Evolutionary conservation across 2,113 vertebrate species (phyloP), one percentile per base, ranked within the genome.

Genomic region (Spea multiplicata): DNA sequence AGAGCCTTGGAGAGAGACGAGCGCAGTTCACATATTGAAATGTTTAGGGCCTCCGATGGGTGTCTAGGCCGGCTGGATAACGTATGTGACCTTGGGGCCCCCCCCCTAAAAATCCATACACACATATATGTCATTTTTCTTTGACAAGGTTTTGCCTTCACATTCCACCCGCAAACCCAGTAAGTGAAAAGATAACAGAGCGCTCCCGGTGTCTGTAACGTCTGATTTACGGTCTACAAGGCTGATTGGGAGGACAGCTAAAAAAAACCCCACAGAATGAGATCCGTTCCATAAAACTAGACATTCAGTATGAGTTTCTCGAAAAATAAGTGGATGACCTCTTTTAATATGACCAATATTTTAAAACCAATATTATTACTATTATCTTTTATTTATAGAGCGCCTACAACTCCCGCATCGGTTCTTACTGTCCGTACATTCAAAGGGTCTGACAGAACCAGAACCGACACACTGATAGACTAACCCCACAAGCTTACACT

Each of bases 111-210:
- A 16, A 64, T 17, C 1, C 4, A 65, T 30, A 65, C 17, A 61
- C 46, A 73, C 30, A 65, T 55, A 13, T 76, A 13, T 44, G 67
- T 66, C 7, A 57, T 67, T 55, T 67, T 46, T 57, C 44, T 68
- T 55, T 44, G 48, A 6, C 47, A 7, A 44, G 2, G 46, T 57
- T 55, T 66, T 66, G 50, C 65, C 52, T 5, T 45, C 62, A 75
- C 48, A 66, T 75, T 75, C 73, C 61, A 8, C 47, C 47, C 14
- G 12, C 17, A n/a, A 44, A 10, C 17, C 4, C 61, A 75, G 73
- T 66, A 52, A 75, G 66, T 52, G 73, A 75, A 66, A 75, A 75
- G 47, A 75, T 65, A 65, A 74, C 61, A 74, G 4, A 46, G 52
- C 49, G 3, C 59, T 46, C 6, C 7, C 53, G 9, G 13, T 6